These are phyloP conservation scores for Entelurus aequoreus DNA, from an alignment of 2,113 vertebrate species.

Conservation along the genomic window DNA sequence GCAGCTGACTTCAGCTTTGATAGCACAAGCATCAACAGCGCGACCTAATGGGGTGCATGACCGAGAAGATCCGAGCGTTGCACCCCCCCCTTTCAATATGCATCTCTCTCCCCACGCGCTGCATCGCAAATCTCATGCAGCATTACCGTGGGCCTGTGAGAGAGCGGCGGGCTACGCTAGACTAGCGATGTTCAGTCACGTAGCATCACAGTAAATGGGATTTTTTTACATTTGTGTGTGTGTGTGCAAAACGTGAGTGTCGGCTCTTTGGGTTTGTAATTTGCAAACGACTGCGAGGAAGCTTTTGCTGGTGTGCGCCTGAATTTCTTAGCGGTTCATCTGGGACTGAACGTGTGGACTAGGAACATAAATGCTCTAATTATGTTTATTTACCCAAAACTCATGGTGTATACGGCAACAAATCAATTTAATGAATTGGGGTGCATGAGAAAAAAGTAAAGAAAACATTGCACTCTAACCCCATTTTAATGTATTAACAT, in stretches of 20 bases:
- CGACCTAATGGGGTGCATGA: slow-evolving; percentile 67
- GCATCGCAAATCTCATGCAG: slow-evolving; percentile 69
- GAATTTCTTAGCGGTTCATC: slow-evolving; percentile 40
- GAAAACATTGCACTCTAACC: too few relatives aligned
- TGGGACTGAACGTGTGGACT: slow-evolving; percentile 10
- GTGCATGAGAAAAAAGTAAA: too few relatives aligned
- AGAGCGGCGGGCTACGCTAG: slow-evolving; percentile 55
- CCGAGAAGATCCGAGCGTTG: slow-evolving; percentile 60
- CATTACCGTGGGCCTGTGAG: slow-evolving; percentile 62
- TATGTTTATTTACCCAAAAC: too few relatives aligned
- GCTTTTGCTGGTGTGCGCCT: slow-evolving; percentile 40
- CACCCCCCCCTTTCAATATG: slow-evolving; percentile 59
- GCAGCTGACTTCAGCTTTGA: slow-evolving; percentile 64
- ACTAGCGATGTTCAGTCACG: slow-evolving; percentile 68
- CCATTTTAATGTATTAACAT: too few relatives aligned
- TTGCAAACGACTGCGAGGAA: slow-evolving; percentile 40
- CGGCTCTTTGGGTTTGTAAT: slow-evolving; percentile 55
- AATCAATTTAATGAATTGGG: too few relatives aligned
- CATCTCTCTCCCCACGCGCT: slow-evolving; percentile 49
- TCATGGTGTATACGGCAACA: too few relatives aligned
- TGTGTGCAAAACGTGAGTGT: slow-evolving; percentile 28
- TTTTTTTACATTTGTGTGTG: slow-evolving; percentile 46
- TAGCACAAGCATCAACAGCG: slow-evolving; percentile 61
- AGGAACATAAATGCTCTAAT: neutral
- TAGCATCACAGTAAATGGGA: slow-evolving; percentile 68